Base-by-base conservation (phyloP, 1,140 invertebrate species). In the Drusus annulatus region DNA sequence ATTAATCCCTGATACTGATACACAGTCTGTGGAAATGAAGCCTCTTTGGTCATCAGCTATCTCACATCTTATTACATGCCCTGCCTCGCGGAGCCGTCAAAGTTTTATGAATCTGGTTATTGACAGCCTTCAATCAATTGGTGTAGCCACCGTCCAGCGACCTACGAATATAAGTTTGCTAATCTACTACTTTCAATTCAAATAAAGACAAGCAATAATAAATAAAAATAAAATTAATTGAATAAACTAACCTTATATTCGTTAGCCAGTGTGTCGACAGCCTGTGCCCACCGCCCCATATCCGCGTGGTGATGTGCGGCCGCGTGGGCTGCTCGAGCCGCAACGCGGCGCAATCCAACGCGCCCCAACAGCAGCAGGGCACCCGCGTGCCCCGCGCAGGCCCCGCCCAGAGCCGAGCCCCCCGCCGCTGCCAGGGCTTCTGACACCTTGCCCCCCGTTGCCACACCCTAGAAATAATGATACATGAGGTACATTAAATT, bases 281-380 rank as follows among this genome's bases (percentile, higher is more conserved):
- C 92, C 84, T 93, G 92, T 21, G 91, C 85, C 89, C 93, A 91
- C n/a, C 91, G 86, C 52, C 92, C 93, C 84, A 93, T 93, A 81
- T 93, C 91, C 13, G 94, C 92, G 75, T 96, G 85, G 89, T 93
- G 92, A 85, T 94, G 88, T 79, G 96, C 85, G 84, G 95, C 86
- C 86, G 98, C 94, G 84, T 93, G 92, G 96, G 97, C 96, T 13
- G 94, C 92, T 85, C 97, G 89, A 84, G 98, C 91, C 77, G 93
- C 94, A 69, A 97, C 92, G 15, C 95, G 92, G 87, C 97, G 94
- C 60, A 98, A 91, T 62, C 93, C 93, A 84, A 94, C 94, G 0
- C 94, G 94, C 0, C 98, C 98, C 25, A 99, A 89, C 1, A 99
- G 85, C 74, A 98, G 92, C 13, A 99, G 87, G 84, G 97, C 95